Conservation (phyloP, 2,888 invertebrate genomes). For the Pristionchus exspectatus region DNA sequence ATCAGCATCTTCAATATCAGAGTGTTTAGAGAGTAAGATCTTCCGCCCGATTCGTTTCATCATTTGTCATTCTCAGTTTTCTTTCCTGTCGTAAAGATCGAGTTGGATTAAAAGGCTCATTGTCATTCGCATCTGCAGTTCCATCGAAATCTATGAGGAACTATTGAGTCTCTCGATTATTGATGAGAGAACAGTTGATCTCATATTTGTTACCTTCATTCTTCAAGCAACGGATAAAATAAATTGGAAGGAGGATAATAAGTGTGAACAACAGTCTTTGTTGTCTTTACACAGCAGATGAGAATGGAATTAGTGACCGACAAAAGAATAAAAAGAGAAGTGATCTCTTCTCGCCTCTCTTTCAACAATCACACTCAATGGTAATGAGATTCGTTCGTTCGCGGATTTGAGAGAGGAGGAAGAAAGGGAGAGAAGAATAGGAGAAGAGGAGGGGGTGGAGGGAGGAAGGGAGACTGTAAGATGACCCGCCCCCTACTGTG, state of each 20-base stretch:
- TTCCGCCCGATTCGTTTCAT: background rate
- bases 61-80: background rate
- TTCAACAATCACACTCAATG: constrained; percentile 1
- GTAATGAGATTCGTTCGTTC: constrained; percentile 38
- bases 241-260: background rate
- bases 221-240: background rate
- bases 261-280: background rate
- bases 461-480: constrained; percentile 30
- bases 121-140: background rate
- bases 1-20: background rate
- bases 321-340: constrained; percentile 13
- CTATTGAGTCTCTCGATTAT: background rate
- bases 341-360: constrained; percentile 6
- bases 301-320: constrained; percentile 25
- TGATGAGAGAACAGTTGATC: background rate
- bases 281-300: background rate
- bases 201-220: background rate
- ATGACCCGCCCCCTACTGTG: constrained; percentile 36
- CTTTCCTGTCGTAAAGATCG: background rate
- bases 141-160: background rate
- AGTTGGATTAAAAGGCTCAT: background rate
- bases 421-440: background rate
- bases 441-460: background rate
- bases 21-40: background rate
- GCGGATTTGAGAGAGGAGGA: constrained; percentile 11